Percentiles rank a stretch among this genome's conserved stretches.
phyloP scores from a whole-genome alignment of 2,113 vertebrate species.

The Cryptomyrus ogoouensis region DNA sequence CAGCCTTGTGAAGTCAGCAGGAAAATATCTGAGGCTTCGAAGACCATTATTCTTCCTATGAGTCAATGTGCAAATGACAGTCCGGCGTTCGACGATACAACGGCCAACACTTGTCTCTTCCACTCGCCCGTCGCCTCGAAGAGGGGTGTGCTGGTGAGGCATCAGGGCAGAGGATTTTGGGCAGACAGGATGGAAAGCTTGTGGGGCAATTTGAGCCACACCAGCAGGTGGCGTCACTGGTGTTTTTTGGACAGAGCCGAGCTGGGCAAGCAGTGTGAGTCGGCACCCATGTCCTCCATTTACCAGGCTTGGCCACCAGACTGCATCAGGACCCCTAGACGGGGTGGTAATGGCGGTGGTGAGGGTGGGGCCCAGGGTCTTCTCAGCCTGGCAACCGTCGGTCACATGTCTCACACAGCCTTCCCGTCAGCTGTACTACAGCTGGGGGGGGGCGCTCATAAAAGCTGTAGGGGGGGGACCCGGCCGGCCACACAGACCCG shows the following conservation, averaged over 20 bases:
- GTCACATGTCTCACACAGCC: background rate
- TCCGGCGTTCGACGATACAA: background rate
- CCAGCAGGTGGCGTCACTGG: background rate
- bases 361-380: background rate
- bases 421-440: conserved; percentile 5
- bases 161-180: background rate
- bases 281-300: background rate
- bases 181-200: background rate
- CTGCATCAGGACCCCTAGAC: background rate
- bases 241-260: background rate
- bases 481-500: background rate
- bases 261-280: background rate
- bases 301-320: background rate
- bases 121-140: conserved; percentile 13
- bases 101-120: background rate
- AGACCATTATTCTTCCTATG: conserved; percentile 36
- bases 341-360: background rate
- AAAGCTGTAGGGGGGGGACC: conserved; percentile 41
- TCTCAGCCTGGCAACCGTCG: background rate
- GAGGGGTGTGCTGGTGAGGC: background rate
- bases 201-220: background rate
- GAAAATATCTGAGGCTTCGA: conserved; percentile 45
- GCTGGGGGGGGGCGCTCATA: conserved; percentile 32
- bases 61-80: conserved; percentile 17
- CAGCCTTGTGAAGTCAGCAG: conserved; percentile 38